Evolutionary conservation across 1,140 invertebrate genomes (phyloP), one percentile per base, ranked within the genome.

Genomic region (Listronotus bonariensis): DNA sequence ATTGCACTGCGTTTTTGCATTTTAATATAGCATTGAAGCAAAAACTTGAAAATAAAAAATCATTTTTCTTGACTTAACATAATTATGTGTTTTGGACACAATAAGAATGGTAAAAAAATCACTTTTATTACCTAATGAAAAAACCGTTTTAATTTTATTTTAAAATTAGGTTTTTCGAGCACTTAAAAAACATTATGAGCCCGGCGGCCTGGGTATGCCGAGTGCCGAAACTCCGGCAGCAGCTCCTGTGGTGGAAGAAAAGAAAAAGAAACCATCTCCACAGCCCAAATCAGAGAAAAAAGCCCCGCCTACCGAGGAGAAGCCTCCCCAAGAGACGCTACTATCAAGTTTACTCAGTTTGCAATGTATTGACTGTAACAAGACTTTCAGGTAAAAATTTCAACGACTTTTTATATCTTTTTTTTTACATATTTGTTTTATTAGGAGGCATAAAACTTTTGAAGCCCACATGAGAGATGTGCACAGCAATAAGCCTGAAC

Each of bases 111-210:
- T 40, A 40, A 36, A 31, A 36, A 45, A 42, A 7, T n/a, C 9
- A 32, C 10, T n/a, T 34, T 20, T 34, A n/a, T 26, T n/a, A 53
- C 6, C 6, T 53, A n/a, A 36, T 48, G 7, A 31, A 3, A 45
- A 5, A 36, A 2, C 31, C 18, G 3, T 63, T 57, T 12, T 45
- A 34, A 40, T 40, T 43, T 68, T 57, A 18, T 26, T 26, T 26
- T 26, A 1, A 26, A 3, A 3, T 1, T 26, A 72, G 86, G 75
- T 92, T 92, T 79, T 92, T 90, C 77, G 89, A 91, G 71, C 91
- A 92, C 77, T 79, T 92, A 7, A 91, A 91, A 78, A 82, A 42
- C 91, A 92, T 76, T 92, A 92, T 77, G 91, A 92, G 73, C 88
- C 88, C 10, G 65, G 68, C n/a, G 68, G 68, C 10, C 8, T 54